Conservation (phyloP, 1,140 invertebrate species). For the Zophobas atratus region DNA sequence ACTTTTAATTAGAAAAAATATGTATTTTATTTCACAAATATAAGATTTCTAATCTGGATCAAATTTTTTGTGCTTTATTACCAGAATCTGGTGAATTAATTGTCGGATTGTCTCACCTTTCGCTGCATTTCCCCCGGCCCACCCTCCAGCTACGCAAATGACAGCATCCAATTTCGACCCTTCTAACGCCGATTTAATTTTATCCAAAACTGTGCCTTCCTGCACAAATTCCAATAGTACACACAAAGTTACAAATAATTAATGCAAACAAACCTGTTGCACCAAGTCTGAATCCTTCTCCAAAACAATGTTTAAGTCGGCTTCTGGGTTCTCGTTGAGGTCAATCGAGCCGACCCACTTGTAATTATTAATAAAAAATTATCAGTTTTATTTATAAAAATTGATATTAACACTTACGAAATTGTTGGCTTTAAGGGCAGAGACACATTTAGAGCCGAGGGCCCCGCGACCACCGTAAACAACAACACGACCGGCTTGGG, state of each 20-base stretch:
- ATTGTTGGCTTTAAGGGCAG: slow-evolving; percentile 91
- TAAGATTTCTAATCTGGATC: no score
- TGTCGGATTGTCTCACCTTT: slow-evolving; percentile 70
- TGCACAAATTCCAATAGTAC: slow-evolving; percentile 54
- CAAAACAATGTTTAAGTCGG: slow-evolving; percentile 92
- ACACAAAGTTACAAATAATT: no score
- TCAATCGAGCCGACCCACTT: slow-evolving; percentile 97
- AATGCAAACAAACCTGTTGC: slow-evolving; percentile 77
- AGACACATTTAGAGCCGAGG: slow-evolving; percentile 88
- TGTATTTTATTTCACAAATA: no score
- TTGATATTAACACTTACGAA: slow-evolving; percentile 77
- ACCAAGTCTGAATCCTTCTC: slow-evolving; percentile 81
- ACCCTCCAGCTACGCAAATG: slow-evolving; percentile 97
- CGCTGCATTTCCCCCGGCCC: slow-evolving; percentile 94
- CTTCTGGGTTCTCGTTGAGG: slow-evolving; percentile 88
- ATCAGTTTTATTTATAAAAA: slow-evolving; percentile 11
- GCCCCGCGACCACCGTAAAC: slow-evolving; percentile 97
- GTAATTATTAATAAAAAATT: slow-evolving; percentile 43
- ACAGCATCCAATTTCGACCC: slow-evolving; percentile 94
- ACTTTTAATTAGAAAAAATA: no score
- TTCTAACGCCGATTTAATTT: slow-evolving; percentile 75
- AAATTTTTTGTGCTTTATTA: no score
- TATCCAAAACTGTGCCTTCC: slow-evolving; percentile 77
- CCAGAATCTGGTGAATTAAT: slow-evolving; percentile 1
- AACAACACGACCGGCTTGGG: slow-evolving; percentile 78